A percentile compares a stretch with the other conserved stretches of the same genome.
phyloP scores from a whole-genome alignment of 1,140 invertebrate genomes.

The Cotesia typhae region DNA sequence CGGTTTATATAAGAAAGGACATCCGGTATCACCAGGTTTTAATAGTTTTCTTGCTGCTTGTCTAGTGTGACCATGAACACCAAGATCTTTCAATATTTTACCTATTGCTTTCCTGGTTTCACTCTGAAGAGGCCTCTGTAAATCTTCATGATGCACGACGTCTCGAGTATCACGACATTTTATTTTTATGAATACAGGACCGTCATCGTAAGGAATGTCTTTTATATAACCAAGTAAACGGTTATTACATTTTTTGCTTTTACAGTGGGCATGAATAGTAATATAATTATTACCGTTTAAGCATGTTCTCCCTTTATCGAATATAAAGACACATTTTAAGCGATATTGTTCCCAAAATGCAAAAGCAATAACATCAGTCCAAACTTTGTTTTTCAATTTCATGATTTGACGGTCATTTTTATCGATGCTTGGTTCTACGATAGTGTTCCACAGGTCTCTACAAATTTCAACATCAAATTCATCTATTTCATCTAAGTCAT shows the following conservation, averaged over 20 bases:
- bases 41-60: background rate
- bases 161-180: constrained; percentile 1
- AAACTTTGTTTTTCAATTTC: background rate
- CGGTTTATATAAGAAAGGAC: background rate
- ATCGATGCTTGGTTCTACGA: background rate
- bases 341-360: constrained; percentile 17
- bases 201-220: background rate
- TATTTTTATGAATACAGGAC: background rate
- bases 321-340: constrained; percentile 4
- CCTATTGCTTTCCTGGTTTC: background rate
- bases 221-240: background rate
- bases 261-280: background rate
- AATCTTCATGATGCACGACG: background rate
- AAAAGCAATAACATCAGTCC: constrained; percentile 2
- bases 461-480: constrained; percentile 1
- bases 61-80: constrained; percentile 9
- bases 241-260: background rate
- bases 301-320: background rate
- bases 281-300: constrained; percentile 8
- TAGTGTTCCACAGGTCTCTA: background rate
- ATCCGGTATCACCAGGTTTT: constrained; percentile 1
- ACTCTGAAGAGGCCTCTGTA: background rate
- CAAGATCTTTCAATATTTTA: background rate
- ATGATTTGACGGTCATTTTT: background rate
- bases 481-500: background rate